Conservation (phyloP, 2,113 vertebrate species). For the Hippocampus comes region DNA sequence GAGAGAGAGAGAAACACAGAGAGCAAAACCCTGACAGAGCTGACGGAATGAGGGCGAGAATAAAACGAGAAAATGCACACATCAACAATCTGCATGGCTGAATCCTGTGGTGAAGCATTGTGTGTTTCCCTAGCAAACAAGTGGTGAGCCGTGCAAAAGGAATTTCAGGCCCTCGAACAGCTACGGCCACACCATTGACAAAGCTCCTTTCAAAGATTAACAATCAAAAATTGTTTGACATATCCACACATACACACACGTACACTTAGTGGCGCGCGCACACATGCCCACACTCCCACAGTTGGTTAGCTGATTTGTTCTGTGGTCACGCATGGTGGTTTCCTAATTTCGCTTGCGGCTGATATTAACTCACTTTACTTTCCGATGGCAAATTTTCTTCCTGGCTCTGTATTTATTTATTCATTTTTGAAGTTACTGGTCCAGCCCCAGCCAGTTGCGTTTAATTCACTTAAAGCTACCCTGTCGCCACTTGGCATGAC, state of each 20-base stretch:
- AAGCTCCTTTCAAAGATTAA: conserved; percentile 40
- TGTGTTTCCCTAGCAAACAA: conserved; percentile 58
- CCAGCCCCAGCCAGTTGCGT: conserved; percentile 29
- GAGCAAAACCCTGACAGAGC: too few relatives aligned
- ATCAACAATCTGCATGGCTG: conserved; percentile 46
- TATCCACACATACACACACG: conserved; percentile 9
- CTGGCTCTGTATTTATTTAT: conserved; percentile 35
- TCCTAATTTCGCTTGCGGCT: conserved; percentile 34
- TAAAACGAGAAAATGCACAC: not conserved
- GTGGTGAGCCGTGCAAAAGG: conserved; percentile 57
- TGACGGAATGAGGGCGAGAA: too few relatives aligned
- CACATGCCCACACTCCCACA: conserved; percentile 15
- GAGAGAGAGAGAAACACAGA: too few relatives aligned
- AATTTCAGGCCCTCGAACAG: conserved; percentile 58
- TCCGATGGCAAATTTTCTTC: conserved; percentile 28
- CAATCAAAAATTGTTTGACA: conserved; percentile 18
- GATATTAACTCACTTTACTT: conserved; percentile 34
- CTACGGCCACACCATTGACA: conserved; percentile 44
- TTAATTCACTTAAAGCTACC: conserved; percentile 38
- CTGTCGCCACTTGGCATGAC: conserved; percentile 42
- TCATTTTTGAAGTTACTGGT: conserved; percentile 13
- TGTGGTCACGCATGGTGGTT: conserved; percentile 35
- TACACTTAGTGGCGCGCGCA: conserved; percentile 2
- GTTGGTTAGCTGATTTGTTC: conserved; percentile 37
- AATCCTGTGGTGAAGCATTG: conserved; percentile 51